phyloP scores from a whole-genome alignment of 2,888 invertebrate genomes.

The Drosophila subsilvestris region DNA sequence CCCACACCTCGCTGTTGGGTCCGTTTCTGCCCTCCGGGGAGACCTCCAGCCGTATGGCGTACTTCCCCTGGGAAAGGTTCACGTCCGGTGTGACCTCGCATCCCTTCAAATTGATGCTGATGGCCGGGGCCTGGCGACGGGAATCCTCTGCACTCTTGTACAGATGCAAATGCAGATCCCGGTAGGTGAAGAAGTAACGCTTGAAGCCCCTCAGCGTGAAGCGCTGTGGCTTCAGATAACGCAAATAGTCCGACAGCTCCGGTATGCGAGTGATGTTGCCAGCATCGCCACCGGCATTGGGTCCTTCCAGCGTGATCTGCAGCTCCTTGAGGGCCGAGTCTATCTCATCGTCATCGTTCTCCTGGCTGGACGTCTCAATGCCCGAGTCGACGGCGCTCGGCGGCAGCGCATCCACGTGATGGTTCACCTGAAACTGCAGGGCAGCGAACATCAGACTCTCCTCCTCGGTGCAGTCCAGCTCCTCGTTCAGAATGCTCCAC shows the following conservation, averaged over 20 bases:
- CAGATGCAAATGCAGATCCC: conserved; percentile 94
- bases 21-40: conserved; percentile 97
- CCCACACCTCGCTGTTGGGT: conserved; percentile 98
- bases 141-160: conserved; percentile 93
- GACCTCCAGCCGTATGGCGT: conserved; percentile 97
- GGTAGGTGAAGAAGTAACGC: conserved; percentile 97
- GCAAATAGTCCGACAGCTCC: conserved; percentile 95
- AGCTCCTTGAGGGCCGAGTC: conserved; percentile 97
- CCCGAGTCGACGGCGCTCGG: conserved; percentile 60
- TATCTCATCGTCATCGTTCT: conserved; percentile 93
- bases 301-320: conserved; percentile 95
- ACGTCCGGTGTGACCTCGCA: conserved; percentile 99
- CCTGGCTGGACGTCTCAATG: conserved; percentile 68
- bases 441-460: conserved; percentile 99
- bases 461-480: conserved; percentile 99
- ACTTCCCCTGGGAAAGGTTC: conserved; percentile 95
- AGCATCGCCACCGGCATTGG: conserved; percentile 86
- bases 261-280: conserved; percentile 97
- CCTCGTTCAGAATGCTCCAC: conserved; percentile 98
- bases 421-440: conserved; percentile 94
- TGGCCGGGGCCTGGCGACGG: conserved; percentile 87
- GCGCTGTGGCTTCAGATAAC: conserved; percentile 97
- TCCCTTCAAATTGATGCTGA: conserved; percentile 92
- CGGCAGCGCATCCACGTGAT: conserved; percentile 86
- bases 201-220: conserved; percentile 98